Conservation (phyloP, 2,797 vertebrate species). For the Falco columbarius region DNA sequence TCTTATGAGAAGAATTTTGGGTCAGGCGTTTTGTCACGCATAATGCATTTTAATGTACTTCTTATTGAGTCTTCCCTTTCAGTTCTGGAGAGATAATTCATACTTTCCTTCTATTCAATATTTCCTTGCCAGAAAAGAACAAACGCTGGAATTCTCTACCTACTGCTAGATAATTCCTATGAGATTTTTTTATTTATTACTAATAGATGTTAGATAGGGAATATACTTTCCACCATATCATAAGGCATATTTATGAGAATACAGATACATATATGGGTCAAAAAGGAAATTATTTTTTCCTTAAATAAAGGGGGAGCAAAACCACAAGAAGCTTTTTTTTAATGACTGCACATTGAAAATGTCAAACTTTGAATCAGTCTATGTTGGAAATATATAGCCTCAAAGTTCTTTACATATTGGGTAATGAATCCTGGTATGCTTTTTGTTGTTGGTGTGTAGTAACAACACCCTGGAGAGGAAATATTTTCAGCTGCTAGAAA, state of each 20-base stretch:
- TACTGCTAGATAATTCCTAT: not conserved
- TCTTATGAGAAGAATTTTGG: slow-evolving; percentile 7
- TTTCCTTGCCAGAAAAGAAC: not conserved
- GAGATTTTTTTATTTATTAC: not conserved
- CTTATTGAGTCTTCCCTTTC: not conserved
- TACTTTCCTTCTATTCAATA: not conserved
- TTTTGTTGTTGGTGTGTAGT: not conserved
- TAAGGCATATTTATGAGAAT: not conserved
- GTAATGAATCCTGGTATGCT: not conserved
- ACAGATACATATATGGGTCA: not conserved
- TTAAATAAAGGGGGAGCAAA: not conserved
- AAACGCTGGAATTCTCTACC: not conserved
- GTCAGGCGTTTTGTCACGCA: slow-evolving; percentile 9
- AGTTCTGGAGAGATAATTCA: not conserved
- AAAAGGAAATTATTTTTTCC: not conserved
- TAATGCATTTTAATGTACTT: slow-evolving; percentile 14
- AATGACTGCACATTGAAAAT: not conserved
- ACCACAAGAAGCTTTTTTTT: not conserved
- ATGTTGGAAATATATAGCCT: no score
- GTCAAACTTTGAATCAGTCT: not conserved
- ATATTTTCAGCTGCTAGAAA: not conserved
- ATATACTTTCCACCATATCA: not conserved
- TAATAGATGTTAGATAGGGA: not conserved
- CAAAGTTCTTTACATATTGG: not conserved
- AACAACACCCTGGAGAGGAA: not conserved